Evolutionary conservation across 2,113 vertebrate genomes (phyloP).

Genomic region (Podiceps cristatus): DNA sequence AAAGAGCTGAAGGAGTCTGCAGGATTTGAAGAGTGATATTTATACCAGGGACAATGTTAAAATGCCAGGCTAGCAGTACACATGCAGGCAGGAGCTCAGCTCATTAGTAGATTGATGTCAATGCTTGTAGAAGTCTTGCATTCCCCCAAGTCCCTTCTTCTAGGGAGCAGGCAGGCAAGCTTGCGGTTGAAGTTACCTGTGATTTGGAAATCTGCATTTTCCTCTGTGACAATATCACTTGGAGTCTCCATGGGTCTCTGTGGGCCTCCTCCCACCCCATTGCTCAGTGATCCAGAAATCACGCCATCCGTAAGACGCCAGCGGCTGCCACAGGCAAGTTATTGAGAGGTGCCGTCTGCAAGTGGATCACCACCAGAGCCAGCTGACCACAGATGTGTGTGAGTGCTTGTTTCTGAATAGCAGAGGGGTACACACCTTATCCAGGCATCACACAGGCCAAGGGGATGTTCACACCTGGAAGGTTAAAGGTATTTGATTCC

Average conservation of each 20-base stretch:
- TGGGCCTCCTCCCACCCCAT: fast-evolving
- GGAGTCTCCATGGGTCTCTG: too few species aligned
- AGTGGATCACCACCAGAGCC: background rate
- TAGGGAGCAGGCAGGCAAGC: background rate
- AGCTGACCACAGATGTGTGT: fast-evolving
- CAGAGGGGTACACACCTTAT: background rate
- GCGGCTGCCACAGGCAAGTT: background rate
- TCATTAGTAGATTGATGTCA: fast-evolving
- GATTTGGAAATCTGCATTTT: background rate
- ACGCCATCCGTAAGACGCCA: background rate
- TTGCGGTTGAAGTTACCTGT: background rate
- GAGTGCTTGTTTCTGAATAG: background rate
- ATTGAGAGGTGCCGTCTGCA: background rate
- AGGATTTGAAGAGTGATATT: background rate
- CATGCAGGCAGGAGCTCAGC: fast-evolving
- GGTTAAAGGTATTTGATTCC: background rate
- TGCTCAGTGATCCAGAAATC: background rate
- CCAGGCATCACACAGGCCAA: background rate
- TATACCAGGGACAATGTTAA: background rate
- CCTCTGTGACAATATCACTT: too few species aligned
- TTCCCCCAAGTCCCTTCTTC: background rate
- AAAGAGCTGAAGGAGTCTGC: background rate
- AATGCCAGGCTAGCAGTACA: background rate
- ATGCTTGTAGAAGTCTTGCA: background rate
- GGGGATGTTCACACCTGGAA: background rate